Conservation (phyloP, 2,113 vertebrate genomes). For the Sclerurus mexicanus region DNA sequence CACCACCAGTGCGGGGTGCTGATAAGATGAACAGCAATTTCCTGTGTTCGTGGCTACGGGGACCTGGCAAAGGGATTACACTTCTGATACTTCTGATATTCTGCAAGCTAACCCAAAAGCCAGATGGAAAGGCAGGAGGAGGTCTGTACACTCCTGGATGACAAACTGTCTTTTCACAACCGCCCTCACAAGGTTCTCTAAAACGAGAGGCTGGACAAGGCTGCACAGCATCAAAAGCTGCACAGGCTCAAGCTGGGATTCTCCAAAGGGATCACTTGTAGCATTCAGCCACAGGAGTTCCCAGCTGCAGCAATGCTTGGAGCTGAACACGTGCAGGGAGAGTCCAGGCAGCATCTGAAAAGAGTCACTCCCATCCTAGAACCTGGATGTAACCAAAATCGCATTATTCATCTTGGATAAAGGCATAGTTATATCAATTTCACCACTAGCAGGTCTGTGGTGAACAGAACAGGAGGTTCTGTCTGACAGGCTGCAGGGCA, state of each 20-base stretch:
- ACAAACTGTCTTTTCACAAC: not conserved
- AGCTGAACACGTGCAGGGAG: not conserved
- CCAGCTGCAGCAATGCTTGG: not conserved
- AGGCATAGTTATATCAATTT: not conserved
- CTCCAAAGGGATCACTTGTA: not conserved
- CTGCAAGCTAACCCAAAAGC: not conserved
- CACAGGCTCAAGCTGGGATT: not conserved
- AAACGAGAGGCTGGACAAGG: not conserved
- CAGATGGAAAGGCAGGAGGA: constrained; percentile 18
- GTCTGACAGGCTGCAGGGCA: not conserved
- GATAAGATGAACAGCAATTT: not conserved
- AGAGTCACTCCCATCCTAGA: not conserved
- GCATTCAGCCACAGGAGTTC: not conserved
- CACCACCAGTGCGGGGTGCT: not conserved
- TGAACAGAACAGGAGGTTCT: not conserved
- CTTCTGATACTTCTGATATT: not conserved
- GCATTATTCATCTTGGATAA: not conserved
- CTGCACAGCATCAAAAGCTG: not conserved
- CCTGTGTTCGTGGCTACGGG: not conserved
- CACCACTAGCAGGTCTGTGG: not conserved
- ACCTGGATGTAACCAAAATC: not conserved
- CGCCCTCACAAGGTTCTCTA: not conserved
- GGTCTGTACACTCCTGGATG: constrained; percentile 5
- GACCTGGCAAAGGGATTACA: not conserved
- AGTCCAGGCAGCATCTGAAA: not conserved